Evolutionary conservation across 2,113 vertebrate species (phyloP).

Genomic region (Psettodes erumei): DNA sequence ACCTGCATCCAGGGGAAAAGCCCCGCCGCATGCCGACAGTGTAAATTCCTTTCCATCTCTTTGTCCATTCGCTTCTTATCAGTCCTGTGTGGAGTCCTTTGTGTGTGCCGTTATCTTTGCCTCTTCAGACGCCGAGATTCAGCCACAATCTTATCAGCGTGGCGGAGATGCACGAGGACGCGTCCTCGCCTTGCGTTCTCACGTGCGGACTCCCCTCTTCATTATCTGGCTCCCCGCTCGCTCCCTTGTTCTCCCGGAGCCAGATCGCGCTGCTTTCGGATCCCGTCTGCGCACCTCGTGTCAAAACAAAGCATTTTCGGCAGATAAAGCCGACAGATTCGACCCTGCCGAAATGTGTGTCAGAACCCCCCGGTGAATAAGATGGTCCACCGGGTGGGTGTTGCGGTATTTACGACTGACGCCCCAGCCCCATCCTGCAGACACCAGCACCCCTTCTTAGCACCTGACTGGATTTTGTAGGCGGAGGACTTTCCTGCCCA

Average conservation of each 20-base stretch:
- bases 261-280: not conserved
- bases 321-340: too few relatives aligned
- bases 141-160: conserved; percentile 60
- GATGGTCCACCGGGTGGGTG: conserved; percentile 43
- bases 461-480: conserved; percentile 52
- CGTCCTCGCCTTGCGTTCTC: conserved; percentile 24
- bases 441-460: conserved; percentile 41
- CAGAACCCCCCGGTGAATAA: conserved; percentile 11
- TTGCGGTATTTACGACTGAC: conserved; percentile 60
- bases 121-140: conserved; percentile 39
- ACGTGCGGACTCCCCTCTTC: conserved; percentile 25
- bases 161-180: conserved; percentile 24
- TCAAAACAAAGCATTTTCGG: conserved; percentile 38
- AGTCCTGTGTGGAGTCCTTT: conserved; percentile 27
- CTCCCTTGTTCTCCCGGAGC: conserved; percentile 39
- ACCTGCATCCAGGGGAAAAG: conserved; percentile 32
- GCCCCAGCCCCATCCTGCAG: conserved; percentile 33
- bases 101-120: conserved; percentile 54
- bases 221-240: not conserved
- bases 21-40: conserved; percentile 25
- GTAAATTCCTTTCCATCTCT: conserved; percentile 45
- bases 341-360: conserved; percentile 35
- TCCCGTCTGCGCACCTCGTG: conserved; percentile 32
- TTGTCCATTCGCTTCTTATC: conserved; percentile 48
- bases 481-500: conserved; percentile 17